Conservation (phyloP, 2,797 vertebrate genomes). For the Anguilla obscura region DNA sequence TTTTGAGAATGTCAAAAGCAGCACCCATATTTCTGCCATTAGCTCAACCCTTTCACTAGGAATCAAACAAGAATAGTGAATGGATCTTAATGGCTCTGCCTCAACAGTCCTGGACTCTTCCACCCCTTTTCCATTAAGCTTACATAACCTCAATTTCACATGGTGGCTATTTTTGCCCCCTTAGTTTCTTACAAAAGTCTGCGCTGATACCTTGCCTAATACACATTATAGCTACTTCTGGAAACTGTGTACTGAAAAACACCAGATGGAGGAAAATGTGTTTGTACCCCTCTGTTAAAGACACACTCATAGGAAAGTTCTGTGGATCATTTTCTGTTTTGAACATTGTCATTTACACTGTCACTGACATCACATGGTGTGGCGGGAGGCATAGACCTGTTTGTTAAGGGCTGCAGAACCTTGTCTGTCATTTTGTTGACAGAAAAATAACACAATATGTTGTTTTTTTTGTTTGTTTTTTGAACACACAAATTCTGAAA, state of each 20-base stretch:
- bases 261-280: background rate
- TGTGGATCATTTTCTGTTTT: background rate
- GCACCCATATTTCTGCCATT: slow-evolving; percentile 24
- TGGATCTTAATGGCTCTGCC: slow-evolving; percentile 25
- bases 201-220: background rate
- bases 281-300: background rate
- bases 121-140: slow-evolving; percentile 25
- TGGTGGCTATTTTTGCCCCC: slow-evolving; percentile 20
- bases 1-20: background rate
- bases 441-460: background rate
- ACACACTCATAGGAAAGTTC: background rate
- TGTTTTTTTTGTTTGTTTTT: background rate
- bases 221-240: slow-evolving; percentile 2
- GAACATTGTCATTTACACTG: slow-evolving; percentile 4
- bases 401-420: background rate
- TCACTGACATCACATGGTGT: background rate
- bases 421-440: background rate
- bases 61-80: slow-evolving; percentile 23
- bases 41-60: slow-evolving; percentile 2
- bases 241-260: background rate
- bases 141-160: slow-evolving; percentile 17
- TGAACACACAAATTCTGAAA: too few species aligned
- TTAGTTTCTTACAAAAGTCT: slow-evolving; percentile 12
- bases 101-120: slow-evolving; percentile 10
- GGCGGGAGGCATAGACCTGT: background rate